These are phyloP conservation scores for Drosophila mulleri DNA, from an alignment of 2,888 invertebrate genomes.

Conservation along the genomic window DNA sequence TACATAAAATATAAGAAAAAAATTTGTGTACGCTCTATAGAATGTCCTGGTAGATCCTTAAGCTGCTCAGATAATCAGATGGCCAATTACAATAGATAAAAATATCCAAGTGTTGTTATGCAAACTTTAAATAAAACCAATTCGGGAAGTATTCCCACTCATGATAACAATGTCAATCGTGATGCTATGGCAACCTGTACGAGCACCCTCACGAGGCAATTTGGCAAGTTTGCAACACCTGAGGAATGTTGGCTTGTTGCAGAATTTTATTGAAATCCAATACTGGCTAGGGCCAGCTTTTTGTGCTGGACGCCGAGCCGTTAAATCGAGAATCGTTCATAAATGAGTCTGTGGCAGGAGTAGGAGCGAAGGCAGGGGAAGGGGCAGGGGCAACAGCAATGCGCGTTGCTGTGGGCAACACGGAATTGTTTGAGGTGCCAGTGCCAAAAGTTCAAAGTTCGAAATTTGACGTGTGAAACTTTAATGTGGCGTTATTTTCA, in stretches of 20 bases:
- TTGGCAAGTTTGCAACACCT: neutral
- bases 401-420: constrained; percentile 27
- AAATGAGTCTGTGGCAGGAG: neutral
- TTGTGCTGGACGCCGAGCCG: neutral
- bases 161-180: neutral
- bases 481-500: constrained; percentile 22
- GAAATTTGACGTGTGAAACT: constrained; percentile 7
- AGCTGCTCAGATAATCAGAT: no score
- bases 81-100: no score
- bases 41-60: no score
- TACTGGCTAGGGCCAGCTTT: neutral
- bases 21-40: no score
- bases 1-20: no score
- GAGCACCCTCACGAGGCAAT: neutral
- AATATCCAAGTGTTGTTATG: no score
- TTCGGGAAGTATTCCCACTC: no score
- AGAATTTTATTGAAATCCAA: neutral
- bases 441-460: constrained; percentile 1
- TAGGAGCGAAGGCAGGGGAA: neutral
- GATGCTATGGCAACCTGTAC: neutral
- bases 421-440: constrained; percentile 25
- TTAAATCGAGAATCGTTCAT: neutral
- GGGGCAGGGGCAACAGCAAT: neutral
- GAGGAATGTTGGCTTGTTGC: neutral
- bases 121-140: no score